Base-by-base conservation (phyloP, 1,140 invertebrate species). In the Sitobion miscanthi region DNA sequence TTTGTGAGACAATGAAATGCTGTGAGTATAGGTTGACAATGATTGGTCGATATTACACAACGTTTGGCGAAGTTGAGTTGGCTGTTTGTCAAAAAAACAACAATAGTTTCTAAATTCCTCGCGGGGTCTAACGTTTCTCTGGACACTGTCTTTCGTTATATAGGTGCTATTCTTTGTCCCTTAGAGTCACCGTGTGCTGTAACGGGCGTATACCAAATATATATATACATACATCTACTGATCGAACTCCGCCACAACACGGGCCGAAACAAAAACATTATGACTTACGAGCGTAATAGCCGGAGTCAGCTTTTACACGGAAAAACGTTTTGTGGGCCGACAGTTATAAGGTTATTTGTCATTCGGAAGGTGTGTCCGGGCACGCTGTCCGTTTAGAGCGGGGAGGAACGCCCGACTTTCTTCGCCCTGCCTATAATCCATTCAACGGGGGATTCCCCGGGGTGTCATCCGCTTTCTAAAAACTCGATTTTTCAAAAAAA, bases 401-500 rank as follows among this genome's bases (percentile, higher is more conserved):
- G 30, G 52, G 89, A 90, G 38, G 57, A 62, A 62, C 49, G 21
- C n/a, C 7, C 17, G 87, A 45, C 38, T 45, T 42, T 47, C 42
- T 38, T 23, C 20, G 2, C 17, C 35, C n/a, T n/a, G 86, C 86
- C 86, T 49, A 77, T 77, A 88, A 88, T 88, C 88, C 87, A 38
- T 38, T 23, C 52, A 38, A 57, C 88, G 52, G 88, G 38, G 30
- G 45, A 93, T 93, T 83, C 77, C 90, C 91, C 47, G 69, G 91
- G 91, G 91, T 93, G 91, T 83, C 91, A 85, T 93, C 49, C 49
- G 82, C 77, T 93, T 86, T 93, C 91, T 93, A 93, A 93, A 82
- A 93, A 93, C 91, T 93, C 91, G 82, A 93, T 93, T 93, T 93
- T 93, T 93, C 77, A 86, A 57, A 57, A 92, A 47, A 45, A 62